Evolutionary conservation across 2,113 vertebrate species (phyloP).

Genomic region (Hiodon tergisus): DNA sequence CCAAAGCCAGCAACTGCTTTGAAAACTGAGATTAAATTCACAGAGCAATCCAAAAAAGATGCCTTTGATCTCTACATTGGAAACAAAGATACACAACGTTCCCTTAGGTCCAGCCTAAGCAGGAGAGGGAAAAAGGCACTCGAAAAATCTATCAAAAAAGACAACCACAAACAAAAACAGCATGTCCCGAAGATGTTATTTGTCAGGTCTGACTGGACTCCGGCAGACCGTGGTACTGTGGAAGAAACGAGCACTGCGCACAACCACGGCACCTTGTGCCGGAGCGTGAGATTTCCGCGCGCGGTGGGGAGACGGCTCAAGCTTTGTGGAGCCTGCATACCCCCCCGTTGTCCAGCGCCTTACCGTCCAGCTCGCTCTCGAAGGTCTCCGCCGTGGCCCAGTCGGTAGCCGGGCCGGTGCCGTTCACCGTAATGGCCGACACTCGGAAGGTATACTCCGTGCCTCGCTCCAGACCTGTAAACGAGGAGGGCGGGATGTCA

Average conservation of each 20-base stretch:
- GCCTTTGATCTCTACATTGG: neutral
- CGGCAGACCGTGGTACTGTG: neutral
- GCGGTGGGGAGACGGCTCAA: neutral
- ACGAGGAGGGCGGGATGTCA: neutral
- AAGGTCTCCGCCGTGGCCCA: slow-evolving; percentile 89
- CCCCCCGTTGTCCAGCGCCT: slow-evolving; percentile 20
- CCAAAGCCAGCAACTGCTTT: no score
- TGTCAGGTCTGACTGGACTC: neutral
- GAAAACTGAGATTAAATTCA: neutral
- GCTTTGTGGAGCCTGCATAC: neutral
- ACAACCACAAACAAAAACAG: neutral
- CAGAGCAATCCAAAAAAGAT: neutral
- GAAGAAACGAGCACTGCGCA: no score
- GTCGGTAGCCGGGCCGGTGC: slow-evolving; percentile 83
- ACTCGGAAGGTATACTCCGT: slow-evolving; percentile 91
- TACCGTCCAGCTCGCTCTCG: slow-evolving; percentile 96
- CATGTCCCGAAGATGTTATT: neutral
- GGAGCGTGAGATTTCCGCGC: no score
- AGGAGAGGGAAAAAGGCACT: neutral
- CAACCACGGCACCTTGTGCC: no score
- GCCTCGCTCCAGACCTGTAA: slow-evolving; percentile 80
- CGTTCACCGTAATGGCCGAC: slow-evolving; percentile 83
- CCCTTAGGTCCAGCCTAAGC: neutral
- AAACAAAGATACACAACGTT: neutral
- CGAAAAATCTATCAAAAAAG: slow-evolving; percentile 1